Evolutionary conservation across 2,797 vertebrate species (phyloP).

Genomic region (Anabacerthia variegaticeps): DNA sequence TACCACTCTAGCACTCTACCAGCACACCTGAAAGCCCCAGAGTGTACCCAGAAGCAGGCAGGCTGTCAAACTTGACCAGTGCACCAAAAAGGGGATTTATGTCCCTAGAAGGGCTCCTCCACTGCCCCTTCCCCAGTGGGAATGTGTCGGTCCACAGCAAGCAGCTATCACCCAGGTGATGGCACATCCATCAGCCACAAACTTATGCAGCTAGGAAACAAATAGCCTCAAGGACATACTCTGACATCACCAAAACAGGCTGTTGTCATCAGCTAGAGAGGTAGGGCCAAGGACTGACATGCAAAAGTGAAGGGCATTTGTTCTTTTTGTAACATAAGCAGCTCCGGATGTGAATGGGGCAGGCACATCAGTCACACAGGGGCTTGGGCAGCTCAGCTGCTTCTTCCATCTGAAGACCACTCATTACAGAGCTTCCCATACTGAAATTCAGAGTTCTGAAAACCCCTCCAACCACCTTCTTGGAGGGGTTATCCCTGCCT

Average conservation of each 20-base stretch:
- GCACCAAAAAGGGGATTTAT: background rate
- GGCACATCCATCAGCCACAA: no score
- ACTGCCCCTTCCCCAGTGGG: background rate
- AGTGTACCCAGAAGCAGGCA: background rate
- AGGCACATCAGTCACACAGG: accelerated
- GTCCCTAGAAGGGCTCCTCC: background rate
- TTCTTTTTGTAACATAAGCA: accelerated
- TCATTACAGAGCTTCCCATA: background rate
- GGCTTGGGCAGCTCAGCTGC: accelerated
- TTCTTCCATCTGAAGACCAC: background rate
- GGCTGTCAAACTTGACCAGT: background rate
- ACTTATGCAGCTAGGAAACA: background rate
- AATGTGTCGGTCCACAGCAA: background rate
- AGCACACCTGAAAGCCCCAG: accelerated
- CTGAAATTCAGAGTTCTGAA: background rate
- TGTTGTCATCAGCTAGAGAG: accelerated
- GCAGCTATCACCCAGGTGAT: background rate
- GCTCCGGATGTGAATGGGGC: background rate
- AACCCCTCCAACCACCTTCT: background rate
- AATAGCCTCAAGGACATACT: background rate
- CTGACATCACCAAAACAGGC: background rate
- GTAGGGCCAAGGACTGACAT: accelerated
- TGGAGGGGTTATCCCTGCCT: accelerated
- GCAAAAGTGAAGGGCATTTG: background rate
- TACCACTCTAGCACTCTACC: background rate